phyloP scores from a whole-genome alignment of 2,888 invertebrate species.

The Cataglyphis cursor region DNA sequence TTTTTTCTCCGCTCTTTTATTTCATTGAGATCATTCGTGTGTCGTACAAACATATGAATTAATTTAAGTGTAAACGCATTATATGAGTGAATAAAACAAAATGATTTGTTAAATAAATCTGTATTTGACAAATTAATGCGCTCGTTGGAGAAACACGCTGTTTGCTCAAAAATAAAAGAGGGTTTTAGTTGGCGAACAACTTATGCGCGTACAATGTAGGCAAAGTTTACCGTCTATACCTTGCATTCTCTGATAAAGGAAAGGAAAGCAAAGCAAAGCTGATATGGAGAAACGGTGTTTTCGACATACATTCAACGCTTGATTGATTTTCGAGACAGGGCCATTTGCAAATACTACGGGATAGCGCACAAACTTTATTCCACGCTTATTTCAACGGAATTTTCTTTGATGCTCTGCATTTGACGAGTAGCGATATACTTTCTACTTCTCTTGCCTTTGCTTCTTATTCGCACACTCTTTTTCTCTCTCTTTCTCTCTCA shows the following conservation, averaged over 20 bases:
- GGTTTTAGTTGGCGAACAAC: not conserved
- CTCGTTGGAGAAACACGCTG: not conserved
- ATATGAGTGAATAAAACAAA: not conserved
- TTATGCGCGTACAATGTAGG: not conserved
- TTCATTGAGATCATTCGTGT: slow-evolving; percentile 2
- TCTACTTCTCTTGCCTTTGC: not conserved
- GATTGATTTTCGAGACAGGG: not conserved
- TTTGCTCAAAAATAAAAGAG: slow-evolving; percentile 5
- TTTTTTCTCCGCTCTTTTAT: not conserved
- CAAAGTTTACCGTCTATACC: not conserved
- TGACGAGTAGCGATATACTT: slow-evolving; percentile 4
- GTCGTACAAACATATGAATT: not conserved
- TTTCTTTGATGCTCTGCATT: slow-evolving; percentile 18
- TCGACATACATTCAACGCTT: not conserved
- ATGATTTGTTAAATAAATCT: not conserved
- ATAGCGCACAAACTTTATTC: slow-evolving; percentile 21
- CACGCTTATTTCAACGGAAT: slow-evolving; percentile 16
- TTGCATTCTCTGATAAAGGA: slow-evolving; percentile 6
- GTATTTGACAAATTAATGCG: not conserved
- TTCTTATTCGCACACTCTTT: not conserved
- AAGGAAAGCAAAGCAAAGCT: not conserved
- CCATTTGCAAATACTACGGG: not conserved
- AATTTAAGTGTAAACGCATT: not conserved
- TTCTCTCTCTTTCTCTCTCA: not conserved
- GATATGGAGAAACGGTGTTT: not conserved